phyloP scores from a whole-genome alignment of 2,888 invertebrate genomes.

The Morpho achilles region DNA sequence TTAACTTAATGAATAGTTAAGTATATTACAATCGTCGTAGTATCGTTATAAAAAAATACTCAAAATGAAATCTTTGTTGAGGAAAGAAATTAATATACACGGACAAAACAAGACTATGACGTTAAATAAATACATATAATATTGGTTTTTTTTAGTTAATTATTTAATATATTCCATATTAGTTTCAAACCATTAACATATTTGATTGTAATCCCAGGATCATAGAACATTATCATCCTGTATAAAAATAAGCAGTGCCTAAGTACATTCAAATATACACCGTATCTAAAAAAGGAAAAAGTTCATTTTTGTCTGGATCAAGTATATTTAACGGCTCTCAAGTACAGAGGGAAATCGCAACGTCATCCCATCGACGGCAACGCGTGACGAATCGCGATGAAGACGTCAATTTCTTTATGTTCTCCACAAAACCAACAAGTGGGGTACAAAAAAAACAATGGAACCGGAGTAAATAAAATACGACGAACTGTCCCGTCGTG shows the following conservation, averaged over 20 bases:
- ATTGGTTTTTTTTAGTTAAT: too few species aligned
- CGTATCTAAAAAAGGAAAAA: neutral
- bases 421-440: constrained; percentile 74
- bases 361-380: constrained; percentile 63
- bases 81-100: too few species aligned
- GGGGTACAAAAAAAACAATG: constrained; percentile 47
- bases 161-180: too few species aligned
- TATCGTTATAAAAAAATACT: too few species aligned
- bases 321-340: constrained; percentile 4
- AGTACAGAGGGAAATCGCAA: constrained; percentile 47
- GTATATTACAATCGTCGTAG: too few species aligned
- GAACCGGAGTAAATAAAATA: constrained; percentile 35
- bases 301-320: neutral
- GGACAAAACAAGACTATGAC: too few species aligned
- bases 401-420: constrained; percentile 69
- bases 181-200: too few species aligned
- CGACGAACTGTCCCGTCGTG: constrained; percentile 36
- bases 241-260: constrained; percentile 35
- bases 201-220: too few species aligned
- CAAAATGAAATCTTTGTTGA: too few species aligned
- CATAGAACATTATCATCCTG: neutral
- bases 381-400: constrained; percentile 68
- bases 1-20: too few species aligned
- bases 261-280: constrained; percentile 7
- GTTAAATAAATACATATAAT: too few species aligned